Evolutionary conservation across 2,888 invertebrate species (phyloP).

Genomic region (Orchestes rusci): DNA sequence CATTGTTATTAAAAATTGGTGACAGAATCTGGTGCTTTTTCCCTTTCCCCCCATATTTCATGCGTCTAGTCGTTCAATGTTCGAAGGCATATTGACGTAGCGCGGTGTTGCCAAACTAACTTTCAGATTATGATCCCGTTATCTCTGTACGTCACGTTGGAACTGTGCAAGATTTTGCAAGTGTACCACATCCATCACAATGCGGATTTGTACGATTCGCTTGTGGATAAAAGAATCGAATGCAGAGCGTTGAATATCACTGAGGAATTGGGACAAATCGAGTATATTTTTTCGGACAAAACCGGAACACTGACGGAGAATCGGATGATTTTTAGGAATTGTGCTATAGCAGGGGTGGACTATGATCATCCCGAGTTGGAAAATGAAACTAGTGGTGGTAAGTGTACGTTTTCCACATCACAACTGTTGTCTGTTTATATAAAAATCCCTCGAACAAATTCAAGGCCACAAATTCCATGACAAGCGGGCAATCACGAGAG

Average conservation of each 20-base stretch:
- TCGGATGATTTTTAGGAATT: conserved; percentile 91
- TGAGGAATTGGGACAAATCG: conserved; percentile 92
- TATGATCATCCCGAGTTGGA: conserved; percentile 77
- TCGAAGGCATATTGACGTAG: too few species aligned
- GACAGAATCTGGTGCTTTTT: too few species aligned
- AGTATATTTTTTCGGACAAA: conserved; percentile 95
- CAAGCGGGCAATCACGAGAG: too few species aligned
- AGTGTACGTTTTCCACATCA: too few species aligned
- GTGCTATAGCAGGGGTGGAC: conserved; percentile 82
- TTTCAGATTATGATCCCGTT: conserved; percentile 91
- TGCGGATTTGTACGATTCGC: conserved; percentile 75
- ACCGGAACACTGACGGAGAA: conserved; percentile 98
- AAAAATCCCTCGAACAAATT: too few species aligned
- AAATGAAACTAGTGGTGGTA: conserved; percentile 48
- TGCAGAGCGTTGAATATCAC: conserved; percentile 95
- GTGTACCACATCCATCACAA: conserved; percentile 93
- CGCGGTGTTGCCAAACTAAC: too few species aligned
- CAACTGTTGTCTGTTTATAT: background rate
- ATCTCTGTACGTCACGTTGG: conserved; percentile 93
- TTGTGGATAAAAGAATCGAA: conserved; percentile 74
- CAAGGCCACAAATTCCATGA: conserved; percentile 10
- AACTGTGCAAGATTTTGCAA: conserved; percentile 92
- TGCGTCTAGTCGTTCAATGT: too few species aligned
- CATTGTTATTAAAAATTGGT: too few species aligned
- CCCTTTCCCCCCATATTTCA: too few species aligned